phyloP scores from a whole-genome alignment of 2,888 invertebrate genomes.

The Limnephilus marmoratus region DNA sequence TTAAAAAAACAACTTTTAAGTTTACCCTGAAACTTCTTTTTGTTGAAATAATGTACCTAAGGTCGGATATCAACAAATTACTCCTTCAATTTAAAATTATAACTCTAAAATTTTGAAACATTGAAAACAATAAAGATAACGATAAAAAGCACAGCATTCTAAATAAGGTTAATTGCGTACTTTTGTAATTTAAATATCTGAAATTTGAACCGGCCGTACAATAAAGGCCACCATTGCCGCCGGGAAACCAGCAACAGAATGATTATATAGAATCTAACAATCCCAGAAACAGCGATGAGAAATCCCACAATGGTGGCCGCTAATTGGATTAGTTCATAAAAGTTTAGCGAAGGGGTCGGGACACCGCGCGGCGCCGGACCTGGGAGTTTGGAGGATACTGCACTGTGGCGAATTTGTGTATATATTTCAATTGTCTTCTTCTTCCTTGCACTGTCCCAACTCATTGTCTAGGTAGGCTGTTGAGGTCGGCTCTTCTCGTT shows the following conservation, averaged over 20 bases:
- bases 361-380: neutral
- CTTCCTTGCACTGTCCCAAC: no score
- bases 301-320: conserved; percentile 66
- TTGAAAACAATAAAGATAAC: neutral
- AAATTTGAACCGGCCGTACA: neutral
- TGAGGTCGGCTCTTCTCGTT: no score
- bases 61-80: no score
- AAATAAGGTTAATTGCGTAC: neutral
- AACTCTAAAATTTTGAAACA: neutral
- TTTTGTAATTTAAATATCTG: neutral
- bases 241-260: conserved; percentile 41
- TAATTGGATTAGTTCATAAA: conserved; percentile 73
- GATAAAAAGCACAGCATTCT: neutral
- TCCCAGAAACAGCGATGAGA: conserved; percentile 53
- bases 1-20: no score
- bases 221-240: neutral
- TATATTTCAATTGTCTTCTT: neutral
- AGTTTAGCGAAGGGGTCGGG: conserved; percentile 67
- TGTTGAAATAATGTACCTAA: no score
- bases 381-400: neutral
- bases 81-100: no score
- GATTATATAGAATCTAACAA: conserved; percentile 62
- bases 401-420: neutral
- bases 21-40: no score
- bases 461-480: no score